Evolutionary conservation across 2,888 invertebrate species (phyloP).

Genomic region (Monopis laevigella): DNA sequence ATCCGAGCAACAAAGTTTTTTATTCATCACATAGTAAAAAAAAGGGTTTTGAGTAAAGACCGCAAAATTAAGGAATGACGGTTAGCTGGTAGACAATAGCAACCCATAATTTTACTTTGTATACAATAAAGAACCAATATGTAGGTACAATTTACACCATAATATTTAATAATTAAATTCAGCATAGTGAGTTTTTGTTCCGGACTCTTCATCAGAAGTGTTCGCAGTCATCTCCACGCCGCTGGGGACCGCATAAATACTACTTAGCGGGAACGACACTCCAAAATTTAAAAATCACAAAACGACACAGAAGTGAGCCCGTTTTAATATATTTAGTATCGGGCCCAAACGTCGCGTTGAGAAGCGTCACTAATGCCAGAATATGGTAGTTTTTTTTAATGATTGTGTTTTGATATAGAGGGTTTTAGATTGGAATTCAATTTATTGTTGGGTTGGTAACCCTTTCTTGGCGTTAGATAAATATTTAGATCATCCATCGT

Average conservation of each 20-base stretch:
- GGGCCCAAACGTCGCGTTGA: constrained; percentile 33
- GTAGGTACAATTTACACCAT: too few relatives aligned
- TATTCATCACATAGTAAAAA: too few relatives aligned
- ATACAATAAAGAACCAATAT: too few relatives aligned
- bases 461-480: constrained; percentile 35
- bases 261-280: constrained; percentile 54
- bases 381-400: constrained; percentile 50
- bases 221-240: constrained; percentile 31
- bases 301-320: constrained; percentile 14
- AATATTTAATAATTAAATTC: too few relatives aligned
- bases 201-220: too few relatives aligned
- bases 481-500: too few relatives aligned
- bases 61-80: too few relatives aligned
- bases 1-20: too few relatives aligned
- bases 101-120: too few relatives aligned
- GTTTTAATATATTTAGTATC: constrained; percentile 30
- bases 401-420: constrained; percentile 55
- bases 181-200: too few relatives aligned
- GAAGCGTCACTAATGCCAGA: constrained; percentile 61
- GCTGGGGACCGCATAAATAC: constrained; percentile 64
- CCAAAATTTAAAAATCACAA: constrained; percentile 44
- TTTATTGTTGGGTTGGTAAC: constrained; percentile 47
- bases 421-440: constrained; percentile 54
- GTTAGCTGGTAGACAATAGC: too few relatives aligned
- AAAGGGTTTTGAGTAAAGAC: too few relatives aligned